Base-by-base conservation (phyloP, 2,113 vertebrate genomes). In the Dipodomys ordii region DNA sequence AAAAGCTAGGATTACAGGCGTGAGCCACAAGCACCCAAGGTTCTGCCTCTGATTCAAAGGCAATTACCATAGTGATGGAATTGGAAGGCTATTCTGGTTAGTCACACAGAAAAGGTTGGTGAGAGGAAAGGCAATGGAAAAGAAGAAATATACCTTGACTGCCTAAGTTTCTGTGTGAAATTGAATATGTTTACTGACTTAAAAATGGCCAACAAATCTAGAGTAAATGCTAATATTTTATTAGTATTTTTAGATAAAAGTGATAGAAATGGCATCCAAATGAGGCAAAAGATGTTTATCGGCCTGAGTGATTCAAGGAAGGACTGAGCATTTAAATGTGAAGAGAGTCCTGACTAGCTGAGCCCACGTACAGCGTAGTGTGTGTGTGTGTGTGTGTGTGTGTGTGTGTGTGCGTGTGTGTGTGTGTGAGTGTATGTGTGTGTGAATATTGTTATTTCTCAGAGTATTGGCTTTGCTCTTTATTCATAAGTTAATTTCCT, bases 401-500 rank as follows among this genome's bases (percentile, higher is more conserved):
- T 39, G 5, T 39, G 0, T 39, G 39, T 39, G 39, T 39, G 35
- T 39, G 35, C 0, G 35, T 39, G 35, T 4, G 3, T 39, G 49
- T 53, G 8, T 53, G 49, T 8, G 49, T 53, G n/a, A n/a, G n/a
- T n/a, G n/a, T n/a, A n/a, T n/a, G n/a, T n/a, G 49, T 53, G 39
- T 13, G 12, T 57, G 32, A 16, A 30, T 90, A 35, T 44, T 79
- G 57, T 76, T 65, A 23, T 73, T 25, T 83, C 18, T 77, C 64
- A 62, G 20, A 60, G n/a, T 39, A 15, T 68, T 68, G 16, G 23
- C 8, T 60, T 80, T 18, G 25, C 83, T 84, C 35, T 89, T 19
- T 83, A 49, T 89, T 71, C 92, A 46, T 7, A 92, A 46, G 20
- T 25, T 90, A 16, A 53, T 67, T 83, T 87, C 30, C 64, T 87